These are phyloP conservation scores for Acanthiza pusilla DNA, from an alignment of 2,797 vertebrate species.

Conservation along the genomic window DNA sequence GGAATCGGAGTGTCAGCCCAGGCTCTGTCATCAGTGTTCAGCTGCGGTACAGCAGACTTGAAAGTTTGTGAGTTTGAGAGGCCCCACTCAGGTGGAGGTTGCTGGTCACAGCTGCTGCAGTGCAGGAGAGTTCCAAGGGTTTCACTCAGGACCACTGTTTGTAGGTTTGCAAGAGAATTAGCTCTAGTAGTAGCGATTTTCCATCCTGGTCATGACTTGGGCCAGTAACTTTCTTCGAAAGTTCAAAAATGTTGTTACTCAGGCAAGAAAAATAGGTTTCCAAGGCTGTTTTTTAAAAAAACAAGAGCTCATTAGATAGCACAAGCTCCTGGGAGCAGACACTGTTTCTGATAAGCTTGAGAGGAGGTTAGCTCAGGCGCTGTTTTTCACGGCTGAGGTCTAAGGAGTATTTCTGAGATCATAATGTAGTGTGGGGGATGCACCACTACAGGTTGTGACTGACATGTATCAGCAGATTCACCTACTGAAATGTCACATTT, in stretches of 20 bases:
- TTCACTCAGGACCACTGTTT: not conserved
- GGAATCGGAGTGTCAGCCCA: not conserved
- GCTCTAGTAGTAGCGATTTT: not conserved
- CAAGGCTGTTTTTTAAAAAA: not conserved
- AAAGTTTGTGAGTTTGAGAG: not conserved
- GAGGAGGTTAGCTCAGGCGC: not conserved
- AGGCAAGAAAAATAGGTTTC: not conserved
- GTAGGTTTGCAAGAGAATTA: not conserved
- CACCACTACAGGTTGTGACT: not conserved
- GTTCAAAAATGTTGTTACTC: not conserved
- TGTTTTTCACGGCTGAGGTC: not conserved
- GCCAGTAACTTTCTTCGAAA: not conserved
- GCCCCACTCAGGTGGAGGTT: not conserved
- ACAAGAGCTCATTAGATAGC: not conserved
- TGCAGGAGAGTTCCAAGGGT: not conserved
- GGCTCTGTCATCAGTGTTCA: not conserved
- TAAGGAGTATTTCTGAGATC: not conserved
- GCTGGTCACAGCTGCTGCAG: not conserved
- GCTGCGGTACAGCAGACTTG: not conserved
- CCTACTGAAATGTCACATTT: not conserved
- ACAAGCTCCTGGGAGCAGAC: not conserved
- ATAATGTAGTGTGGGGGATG: not conserved
- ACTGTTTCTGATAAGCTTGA: not conserved
- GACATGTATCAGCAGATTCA: not conserved
- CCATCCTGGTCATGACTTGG: not conserved